phyloP scores from a whole-genome alignment of 2,797 vertebrate genomes.

The Lepidocolaptes lacrymiger region DNA sequence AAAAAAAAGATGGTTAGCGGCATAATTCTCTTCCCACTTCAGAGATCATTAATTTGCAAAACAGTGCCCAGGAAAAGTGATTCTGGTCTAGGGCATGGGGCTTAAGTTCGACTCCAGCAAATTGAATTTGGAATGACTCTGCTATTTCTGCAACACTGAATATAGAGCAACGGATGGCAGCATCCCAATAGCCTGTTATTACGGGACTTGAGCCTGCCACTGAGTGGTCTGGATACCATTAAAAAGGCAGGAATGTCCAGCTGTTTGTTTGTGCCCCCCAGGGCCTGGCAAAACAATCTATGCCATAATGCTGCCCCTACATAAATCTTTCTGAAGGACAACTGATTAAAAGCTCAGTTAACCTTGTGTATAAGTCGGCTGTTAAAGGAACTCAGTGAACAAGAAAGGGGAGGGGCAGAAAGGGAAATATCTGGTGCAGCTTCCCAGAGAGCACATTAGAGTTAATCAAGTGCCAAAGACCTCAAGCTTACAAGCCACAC shows the following conservation, averaged over 20 bases:
- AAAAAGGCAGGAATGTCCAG: slow-evolving; percentile 75
- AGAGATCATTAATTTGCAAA: slow-evolving; percentile 49
- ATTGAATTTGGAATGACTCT: slow-evolving; percentile 71
- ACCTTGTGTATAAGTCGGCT: background rate
- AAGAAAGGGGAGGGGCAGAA: background rate
- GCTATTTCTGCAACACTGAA: slow-evolving; percentile 81
- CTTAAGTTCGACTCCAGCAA: slow-evolving; percentile 78
- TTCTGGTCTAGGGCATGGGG: slow-evolving; percentile 78
- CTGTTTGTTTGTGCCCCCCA: slow-evolving; percentile 65
- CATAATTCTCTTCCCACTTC: slow-evolving; percentile 63
- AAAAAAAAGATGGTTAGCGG: slow-evolving; percentile 74
- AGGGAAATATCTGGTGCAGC: background rate
- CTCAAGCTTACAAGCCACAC: background rate
- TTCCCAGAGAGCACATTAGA: background rate
- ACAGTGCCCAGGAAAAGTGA: slow-evolving; percentile 24
- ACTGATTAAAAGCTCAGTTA: slow-evolving; percentile 3
- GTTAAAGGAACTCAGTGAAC: background rate
- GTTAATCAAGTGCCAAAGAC: background rate
- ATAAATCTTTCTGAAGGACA: slow-evolving; percentile 44
- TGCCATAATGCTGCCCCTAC: background rate
- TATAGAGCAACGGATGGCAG: slow-evolving; percentile 74
- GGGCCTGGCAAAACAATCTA: slow-evolving; percentile 35
- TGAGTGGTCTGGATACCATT: slow-evolving; percentile 50
- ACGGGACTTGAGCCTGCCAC: slow-evolving; percentile 74
- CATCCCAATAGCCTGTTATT: slow-evolving; percentile 74